Conservation (phyloP, 2,113 vertebrate genomes). For the Hydrochoerus hydrochaeris region DNA sequence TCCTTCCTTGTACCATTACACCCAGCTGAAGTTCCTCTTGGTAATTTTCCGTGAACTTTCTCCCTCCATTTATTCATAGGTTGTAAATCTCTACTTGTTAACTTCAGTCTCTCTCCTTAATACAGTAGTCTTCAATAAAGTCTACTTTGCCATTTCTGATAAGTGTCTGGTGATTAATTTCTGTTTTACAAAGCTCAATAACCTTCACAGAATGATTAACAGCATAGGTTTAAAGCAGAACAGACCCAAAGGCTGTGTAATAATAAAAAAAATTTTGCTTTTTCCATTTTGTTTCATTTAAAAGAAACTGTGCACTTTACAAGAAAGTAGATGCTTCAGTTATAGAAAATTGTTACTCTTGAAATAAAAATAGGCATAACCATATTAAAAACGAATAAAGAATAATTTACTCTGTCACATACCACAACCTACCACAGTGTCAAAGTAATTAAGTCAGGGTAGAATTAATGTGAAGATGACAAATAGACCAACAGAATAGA, state of each 20-base stretch:
- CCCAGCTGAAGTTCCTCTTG: too few species aligned
- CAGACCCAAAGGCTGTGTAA: not conserved
- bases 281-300: not conserved
- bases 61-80: not conserved
- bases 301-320: not conserved
- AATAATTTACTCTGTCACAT: not conserved
- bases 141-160: not conserved
- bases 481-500: not conserved
- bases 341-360: not conserved
- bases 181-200: not conserved
- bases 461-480: not conserved
- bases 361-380: not conserved
- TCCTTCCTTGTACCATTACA: too few species aligned
- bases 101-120: not conserved
- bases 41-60: not conserved
- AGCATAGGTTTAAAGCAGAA: not conserved
- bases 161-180: not conserved
- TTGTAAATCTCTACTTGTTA: not conserved
- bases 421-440: not conserved
- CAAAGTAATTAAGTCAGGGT: not conserved
- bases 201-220: not conserved
- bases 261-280: not conserved
- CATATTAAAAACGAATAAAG: not conserved
- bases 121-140: not conserved
- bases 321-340: not conserved